Evolutionary conservation across 2,113 vertebrate genomes (phyloP).

Genomic region (Neodon shergylaensis): DNA sequence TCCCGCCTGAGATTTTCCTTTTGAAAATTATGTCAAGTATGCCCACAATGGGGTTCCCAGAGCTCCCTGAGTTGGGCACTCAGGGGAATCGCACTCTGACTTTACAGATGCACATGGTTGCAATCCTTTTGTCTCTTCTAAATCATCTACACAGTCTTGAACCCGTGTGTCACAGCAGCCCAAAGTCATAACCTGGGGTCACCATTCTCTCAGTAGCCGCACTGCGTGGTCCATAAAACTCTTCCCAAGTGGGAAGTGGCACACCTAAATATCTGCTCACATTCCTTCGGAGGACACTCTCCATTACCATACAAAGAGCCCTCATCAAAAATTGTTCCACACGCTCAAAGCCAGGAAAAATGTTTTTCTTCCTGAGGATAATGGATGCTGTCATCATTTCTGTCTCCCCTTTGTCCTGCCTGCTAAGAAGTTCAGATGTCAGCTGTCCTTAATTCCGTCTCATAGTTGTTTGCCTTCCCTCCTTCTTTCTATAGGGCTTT

Average conservation of each 20-base stretch:
- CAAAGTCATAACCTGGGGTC: background rate
- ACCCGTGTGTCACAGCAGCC: background rate
- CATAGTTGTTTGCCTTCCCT: background rate
- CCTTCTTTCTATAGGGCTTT: background rate
- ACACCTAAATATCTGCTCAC: background rate
- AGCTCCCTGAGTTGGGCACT: background rate
- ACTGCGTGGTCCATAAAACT: background rate
- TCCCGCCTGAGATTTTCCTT: background rate
- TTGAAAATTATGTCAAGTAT: background rate
- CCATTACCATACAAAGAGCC: background rate
- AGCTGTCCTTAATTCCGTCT: background rate
- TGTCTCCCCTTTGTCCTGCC: background rate
- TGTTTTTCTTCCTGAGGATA: background rate
- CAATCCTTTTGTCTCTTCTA: background rate
- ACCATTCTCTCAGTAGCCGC: background rate
- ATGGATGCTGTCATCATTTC: background rate
- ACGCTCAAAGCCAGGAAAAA: background rate
- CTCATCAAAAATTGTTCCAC: background rate
- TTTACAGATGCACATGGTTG: background rate
- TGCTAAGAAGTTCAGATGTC: constrained; percentile 17
- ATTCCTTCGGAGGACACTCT: background rate
- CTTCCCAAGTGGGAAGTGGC: background rate
- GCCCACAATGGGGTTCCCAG: background rate
- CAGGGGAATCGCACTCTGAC: background rate
- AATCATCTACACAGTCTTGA: background rate